A percentile compares a stretch with the other conserved stretches of the same genome.
Evolutionary conservation across 35 echinoderm and acorn worm genomes (phyloP).

Genomic region (Acanthaster planci): DNA sequence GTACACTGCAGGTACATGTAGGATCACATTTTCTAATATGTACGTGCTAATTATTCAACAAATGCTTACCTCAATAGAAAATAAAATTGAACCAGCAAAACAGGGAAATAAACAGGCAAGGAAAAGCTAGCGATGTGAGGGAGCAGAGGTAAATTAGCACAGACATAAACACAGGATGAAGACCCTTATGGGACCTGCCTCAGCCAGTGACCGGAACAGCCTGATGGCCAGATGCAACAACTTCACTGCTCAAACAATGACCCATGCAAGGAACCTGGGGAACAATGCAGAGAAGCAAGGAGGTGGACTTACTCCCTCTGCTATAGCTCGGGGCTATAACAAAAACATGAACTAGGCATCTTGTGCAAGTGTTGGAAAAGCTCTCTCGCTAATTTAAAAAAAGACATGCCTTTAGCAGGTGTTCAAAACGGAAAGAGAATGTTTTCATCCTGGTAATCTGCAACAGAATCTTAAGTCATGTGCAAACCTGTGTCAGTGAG

Average conservation of each 20-base stretch:
- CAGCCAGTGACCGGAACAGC: slow-evolving; percentile 18
- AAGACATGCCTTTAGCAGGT: too few relatives aligned
- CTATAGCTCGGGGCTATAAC: not conserved
- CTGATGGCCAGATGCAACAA: slow-evolving; percentile 1
- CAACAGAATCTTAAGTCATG: too few relatives aligned
- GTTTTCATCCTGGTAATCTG: too few relatives aligned
- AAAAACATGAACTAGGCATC: too few relatives aligned
- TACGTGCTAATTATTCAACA: too few relatives aligned
- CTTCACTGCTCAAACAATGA: not conserved
- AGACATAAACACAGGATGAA: slow-evolving; percentile 12
- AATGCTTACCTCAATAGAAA: not conserved
- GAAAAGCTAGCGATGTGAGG: not conserved
- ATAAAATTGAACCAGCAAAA: not conserved
- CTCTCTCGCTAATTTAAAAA: too few relatives aligned
- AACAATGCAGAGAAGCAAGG: not conserved
- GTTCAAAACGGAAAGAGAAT: too few relatives aligned
- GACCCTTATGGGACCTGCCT: not conserved
- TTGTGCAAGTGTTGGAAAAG: too few relatives aligned
- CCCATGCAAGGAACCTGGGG: not conserved
- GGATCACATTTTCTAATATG: too few relatives aligned
- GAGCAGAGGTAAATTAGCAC: not conserved
- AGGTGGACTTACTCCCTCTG: slow-evolving; percentile 16
- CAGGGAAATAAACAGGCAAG: not conserved
- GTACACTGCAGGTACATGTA: too few relatives aligned
- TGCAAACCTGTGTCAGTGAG: too few relatives aligned